Percentiles rank a stretch among this genome's conserved stretches.
These are phyloP conservation scores for Oopsacas minuta DNA, from an alignment of 37 sponge, comb jelly and placozoan species.

Conservation along the genomic window DNA sequence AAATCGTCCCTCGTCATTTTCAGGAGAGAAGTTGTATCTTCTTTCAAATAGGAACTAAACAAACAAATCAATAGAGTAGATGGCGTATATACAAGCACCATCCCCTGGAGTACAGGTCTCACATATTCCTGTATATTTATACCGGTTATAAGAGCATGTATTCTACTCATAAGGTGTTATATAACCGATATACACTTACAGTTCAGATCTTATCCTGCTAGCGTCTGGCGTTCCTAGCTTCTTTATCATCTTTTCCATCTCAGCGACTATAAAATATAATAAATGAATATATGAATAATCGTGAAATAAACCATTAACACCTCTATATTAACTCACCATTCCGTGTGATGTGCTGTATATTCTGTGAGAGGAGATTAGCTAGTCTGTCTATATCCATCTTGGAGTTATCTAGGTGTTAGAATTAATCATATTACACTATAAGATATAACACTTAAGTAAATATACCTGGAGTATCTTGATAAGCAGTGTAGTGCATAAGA, in stretches of 20 bases:
- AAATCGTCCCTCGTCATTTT: background rate
- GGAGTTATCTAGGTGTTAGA: background rate
- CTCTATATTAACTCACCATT: background rate
- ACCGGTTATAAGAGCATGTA: too few species aligned
- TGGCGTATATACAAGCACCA: too few species aligned
- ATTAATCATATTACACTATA: background rate
- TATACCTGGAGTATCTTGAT: background rate
- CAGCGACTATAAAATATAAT: background rate
- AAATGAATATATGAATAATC: background rate
- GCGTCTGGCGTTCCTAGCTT: background rate
- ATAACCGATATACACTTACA: background rate
- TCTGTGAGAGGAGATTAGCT: background rate
- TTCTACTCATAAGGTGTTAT: too few species aligned
- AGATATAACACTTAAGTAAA: background rate
- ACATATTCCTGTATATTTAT: too few species aligned
- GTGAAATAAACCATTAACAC: background rate
- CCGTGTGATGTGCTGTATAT: slow-evolving; percentile 11
- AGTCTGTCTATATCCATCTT: background rate
- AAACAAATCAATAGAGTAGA: too few species aligned
- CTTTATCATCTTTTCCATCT: slow-evolving; percentile 14
- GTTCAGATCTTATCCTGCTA: slow-evolving; percentile 5
- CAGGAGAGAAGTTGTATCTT: background rate
- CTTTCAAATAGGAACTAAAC: slow-evolving; percentile 20
- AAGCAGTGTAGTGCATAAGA: slow-evolving; percentile 5
- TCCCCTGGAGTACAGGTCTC: too few species aligned